A percentile compares a stretch with the other conserved stretches of the same genome.
phyloP scores from a whole-genome alignment of 2,888 invertebrate species.

The Tiliacea citrago region DNA sequence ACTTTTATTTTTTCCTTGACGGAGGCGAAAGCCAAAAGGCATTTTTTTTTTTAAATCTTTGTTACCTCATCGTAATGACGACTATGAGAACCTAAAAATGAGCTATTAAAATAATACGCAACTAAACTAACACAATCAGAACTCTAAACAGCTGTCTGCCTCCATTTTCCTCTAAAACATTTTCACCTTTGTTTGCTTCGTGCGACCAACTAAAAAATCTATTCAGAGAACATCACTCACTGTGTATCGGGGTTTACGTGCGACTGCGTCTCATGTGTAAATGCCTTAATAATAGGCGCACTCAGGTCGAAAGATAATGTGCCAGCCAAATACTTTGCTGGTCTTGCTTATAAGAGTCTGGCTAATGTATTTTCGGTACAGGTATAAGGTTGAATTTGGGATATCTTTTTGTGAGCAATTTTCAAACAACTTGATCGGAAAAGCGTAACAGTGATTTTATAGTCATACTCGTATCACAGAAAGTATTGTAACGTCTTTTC shows the following conservation, averaged over 20 bases:
- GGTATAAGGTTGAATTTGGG: constrained; percentile 6
- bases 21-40: background rate
- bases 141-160: background rate
- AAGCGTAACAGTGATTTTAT: constrained; percentile 6
- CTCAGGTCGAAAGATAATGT: constrained; percentile 75
- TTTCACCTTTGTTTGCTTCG: constrained; percentile 44
- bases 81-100: background rate
- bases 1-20: no score
- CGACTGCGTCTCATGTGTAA: constrained; percentile 64
- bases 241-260: constrained; percentile 70
- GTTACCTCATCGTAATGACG: background rate
- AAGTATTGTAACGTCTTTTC: constrained; percentile 1
- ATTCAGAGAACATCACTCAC: constrained; percentile 61
- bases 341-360: constrained; percentile 34
- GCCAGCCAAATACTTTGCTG: constrained; percentile 52
- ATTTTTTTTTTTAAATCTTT: background rate
- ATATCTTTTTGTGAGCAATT: background rate
- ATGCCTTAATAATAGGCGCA: constrained; percentile 71
- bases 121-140: background rate
- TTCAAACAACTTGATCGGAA: constrained; percentile 5
- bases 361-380: constrained; percentile 51
- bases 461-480: background rate
- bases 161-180: constrained; percentile 12
- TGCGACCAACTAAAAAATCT: constrained; percentile 51
- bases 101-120: background rate